phyloP scores from a whole-genome alignment of 2,888 invertebrate genomes.

The Dolomedes plantarius region DNA sequence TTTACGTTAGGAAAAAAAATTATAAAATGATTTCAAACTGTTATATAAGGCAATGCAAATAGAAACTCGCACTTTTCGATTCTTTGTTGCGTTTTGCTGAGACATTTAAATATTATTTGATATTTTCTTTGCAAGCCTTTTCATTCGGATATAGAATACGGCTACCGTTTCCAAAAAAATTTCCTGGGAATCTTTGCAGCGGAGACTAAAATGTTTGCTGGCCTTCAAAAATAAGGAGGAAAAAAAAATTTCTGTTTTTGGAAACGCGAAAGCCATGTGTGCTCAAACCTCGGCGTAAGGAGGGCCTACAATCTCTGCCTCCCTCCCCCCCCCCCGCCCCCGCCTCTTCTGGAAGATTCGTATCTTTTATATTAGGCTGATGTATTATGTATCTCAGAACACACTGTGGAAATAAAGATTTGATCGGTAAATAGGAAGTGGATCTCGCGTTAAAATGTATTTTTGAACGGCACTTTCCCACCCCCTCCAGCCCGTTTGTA shows the following conservation, averaged over 20 bases:
- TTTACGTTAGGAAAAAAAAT: too few relatives aligned
- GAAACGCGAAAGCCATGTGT: conserved; percentile 23
- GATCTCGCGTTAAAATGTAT: conserved; percentile 63
- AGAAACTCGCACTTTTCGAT: too few relatives aligned
- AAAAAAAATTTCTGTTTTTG: neutral
- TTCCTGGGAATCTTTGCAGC: neutral
- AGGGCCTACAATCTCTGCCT: neutral
- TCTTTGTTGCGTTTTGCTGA: too few relatives aligned
- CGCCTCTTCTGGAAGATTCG: conserved; percentile 24
- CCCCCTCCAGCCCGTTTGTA: conserved; percentile 31
- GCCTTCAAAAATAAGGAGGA: neutral
- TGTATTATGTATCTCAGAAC: conserved; percentile 69
- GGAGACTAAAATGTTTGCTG: neutral
- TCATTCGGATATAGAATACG: too few relatives aligned
- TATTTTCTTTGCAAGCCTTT: too few relatives aligned
- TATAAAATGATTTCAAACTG: too few relatives aligned
- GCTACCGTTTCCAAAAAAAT: too few relatives aligned
- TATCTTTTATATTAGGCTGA: conserved; percentile 64
- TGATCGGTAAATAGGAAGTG: conserved; percentile 66
- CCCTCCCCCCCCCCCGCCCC: conserved; percentile 5
- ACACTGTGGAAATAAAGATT: conserved; percentile 69
- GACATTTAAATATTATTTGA: too few relatives aligned
- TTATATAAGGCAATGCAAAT: too few relatives aligned
- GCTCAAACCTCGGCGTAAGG: conserved; percentile 24
- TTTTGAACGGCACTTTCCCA: conserved; percentile 54